Percentiles rank a stretch among this genome's conserved stretches.
Conservation (phyloP, 1,140 invertebrate species). For the Solenopsis fugax region DNA sequence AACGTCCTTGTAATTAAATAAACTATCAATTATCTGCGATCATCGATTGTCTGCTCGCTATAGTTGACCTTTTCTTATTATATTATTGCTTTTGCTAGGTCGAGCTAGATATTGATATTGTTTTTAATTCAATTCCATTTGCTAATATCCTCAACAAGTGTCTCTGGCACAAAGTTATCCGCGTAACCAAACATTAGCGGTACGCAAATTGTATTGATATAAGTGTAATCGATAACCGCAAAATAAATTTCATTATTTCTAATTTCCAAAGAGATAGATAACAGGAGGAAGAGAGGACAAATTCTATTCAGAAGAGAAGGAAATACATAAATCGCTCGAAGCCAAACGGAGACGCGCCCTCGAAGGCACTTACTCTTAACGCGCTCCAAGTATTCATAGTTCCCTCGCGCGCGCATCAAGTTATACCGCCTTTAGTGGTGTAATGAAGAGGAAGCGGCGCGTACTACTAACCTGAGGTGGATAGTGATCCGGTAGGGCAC, state of each 20-base stretch:
- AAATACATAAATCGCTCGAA: conserved; percentile 53
- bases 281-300: background rate
- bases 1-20: too few species aligned
- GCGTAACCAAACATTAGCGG: background rate
- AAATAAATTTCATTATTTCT: conserved; percentile 7
- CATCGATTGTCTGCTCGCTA: too few species aligned
- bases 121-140: background rate
- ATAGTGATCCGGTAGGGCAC: conserved; percentile 93
- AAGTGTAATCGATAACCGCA: conserved; percentile 18
- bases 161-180: background rate
- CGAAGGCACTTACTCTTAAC: conserved; percentile 36
- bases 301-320: background rate
- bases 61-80: too few species aligned
- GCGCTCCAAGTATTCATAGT: conserved; percentile 48
- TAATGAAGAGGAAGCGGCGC: conserved; percentile 66
- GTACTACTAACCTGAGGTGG: conserved; percentile 90
- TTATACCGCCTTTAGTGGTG: conserved; percentile 58
- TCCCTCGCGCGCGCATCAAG: conserved; percentile 49
- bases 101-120: too few species aligned
- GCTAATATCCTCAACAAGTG: background rate
- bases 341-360: conserved; percentile 29
- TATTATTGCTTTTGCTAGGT: too few species aligned
- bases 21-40: too few species aligned
- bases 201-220: background rate
- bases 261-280: conserved; percentile 27